Conservation (phyloP, 1,140 invertebrate species). For the Drosophila sp. region DNA sequence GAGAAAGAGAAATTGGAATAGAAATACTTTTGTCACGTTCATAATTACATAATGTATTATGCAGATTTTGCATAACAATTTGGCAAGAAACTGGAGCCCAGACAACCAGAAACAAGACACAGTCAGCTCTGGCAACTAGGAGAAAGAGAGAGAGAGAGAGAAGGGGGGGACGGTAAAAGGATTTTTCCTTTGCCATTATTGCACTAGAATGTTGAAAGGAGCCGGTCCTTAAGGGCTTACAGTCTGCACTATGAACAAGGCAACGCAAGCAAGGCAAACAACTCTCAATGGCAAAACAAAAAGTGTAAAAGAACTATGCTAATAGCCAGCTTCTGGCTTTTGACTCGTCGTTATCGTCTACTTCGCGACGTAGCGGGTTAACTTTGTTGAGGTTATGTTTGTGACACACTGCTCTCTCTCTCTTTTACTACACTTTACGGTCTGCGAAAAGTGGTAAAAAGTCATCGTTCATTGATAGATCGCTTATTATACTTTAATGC, state of each 20-base stretch:
- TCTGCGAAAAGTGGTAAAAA: background rate
- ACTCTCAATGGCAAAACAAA: slow-evolving; percentile 16
- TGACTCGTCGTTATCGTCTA: slow-evolving; percentile 4
- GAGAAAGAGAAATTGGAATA: slow-evolving; percentile 19
- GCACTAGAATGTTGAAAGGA: slow-evolving; percentile 20
- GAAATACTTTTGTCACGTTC: slow-evolving; percentile 70
- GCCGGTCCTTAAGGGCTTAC: slow-evolving; percentile 7
- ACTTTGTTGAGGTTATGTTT: slow-evolving; percentile 1
- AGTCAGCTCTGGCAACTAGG: background rate
- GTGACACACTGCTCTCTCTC: slow-evolving; percentile 12
- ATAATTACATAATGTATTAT: slow-evolving; percentile 81
- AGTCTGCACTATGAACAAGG: background rate
- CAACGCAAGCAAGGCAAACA: slow-evolving; percentile 5
- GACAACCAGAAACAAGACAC: background rate
- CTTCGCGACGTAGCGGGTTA: slow-evolving; percentile 6
- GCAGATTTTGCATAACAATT: slow-evolving; percentile 78
- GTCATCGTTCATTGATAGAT: background rate
- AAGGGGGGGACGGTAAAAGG: slow-evolving; percentile 14
- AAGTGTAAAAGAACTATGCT: slow-evolving; percentile 70
- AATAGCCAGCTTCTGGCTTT: slow-evolving; percentile 48
- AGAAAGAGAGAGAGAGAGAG: slow-evolving; percentile 6
- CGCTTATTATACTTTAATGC: background rate
- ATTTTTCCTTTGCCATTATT: slow-evolving; percentile 36
- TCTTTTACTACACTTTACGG: background rate
- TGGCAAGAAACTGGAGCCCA: slow-evolving; percentile 29